Base-by-base conservation (phyloP, 2,888 invertebrate genomes). In the Lomographa bimaculata region DNA sequence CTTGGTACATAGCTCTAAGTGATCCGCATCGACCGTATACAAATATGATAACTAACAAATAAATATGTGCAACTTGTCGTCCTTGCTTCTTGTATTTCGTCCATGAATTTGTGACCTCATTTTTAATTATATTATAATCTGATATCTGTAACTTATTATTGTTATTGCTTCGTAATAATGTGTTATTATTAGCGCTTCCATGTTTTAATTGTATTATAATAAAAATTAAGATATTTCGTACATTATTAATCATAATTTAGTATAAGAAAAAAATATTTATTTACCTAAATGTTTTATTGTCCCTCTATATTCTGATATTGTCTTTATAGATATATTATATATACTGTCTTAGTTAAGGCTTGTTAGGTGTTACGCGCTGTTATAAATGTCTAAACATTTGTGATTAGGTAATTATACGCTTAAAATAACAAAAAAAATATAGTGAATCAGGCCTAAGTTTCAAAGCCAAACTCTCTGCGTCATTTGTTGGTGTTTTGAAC, bases 341-440 rank as follows among this genome's bases (percentile, higher is more conserved):
- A 60, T 64, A 65, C 48, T 55, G 62, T 53, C 54, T 54, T 27
- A 24, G n/a, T 47, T 36, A 41, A 43, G 47, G 58, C 75, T 70
- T 54, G 24, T 57, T 66, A 60, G 50, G 54, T 67, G 62, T 71
- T 65, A 63, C 57, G 59, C 61, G 65, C 58, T 65, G 60, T 59
- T 58, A 56, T 66, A 29, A 54, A 64, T 69, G 67, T 76, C 66
- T 69, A 67, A 67, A 63, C 51, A 56, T 57, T 60, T 60, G 81
- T 82, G 77, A 79, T 77, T 65, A n/a, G n/a, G 14, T 14, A 14
- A 48, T 54, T 51, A 59, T 73, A 79, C 75, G 79, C 79, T 78
- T 75, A 46, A 16, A 19, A 36, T 46, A 28, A 54, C 2, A 23
- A 1, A 33, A 16, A 29, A 41, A 23, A 23, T 14, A n/a, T 4